Base-by-base conservation (phyloP, 2,888 invertebrate species). In the Eristalis intricaria region DNA sequence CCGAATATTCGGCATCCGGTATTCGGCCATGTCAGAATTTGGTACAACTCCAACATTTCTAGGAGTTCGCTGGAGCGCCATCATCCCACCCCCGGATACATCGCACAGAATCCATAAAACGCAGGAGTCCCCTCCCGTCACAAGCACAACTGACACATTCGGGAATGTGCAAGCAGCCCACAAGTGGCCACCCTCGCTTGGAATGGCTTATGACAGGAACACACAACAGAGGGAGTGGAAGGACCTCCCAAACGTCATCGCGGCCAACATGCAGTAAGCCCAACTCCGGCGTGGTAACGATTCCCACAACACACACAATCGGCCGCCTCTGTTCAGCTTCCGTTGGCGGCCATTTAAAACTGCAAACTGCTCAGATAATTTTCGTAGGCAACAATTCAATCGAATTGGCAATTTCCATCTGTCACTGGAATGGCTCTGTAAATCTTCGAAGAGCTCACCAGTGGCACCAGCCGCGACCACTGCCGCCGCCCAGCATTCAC, bases 391-490 rank as follows among this genome's bases (percentile, higher is more conserved):
- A 84, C 87, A 84, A 87, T 87, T 87, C 87, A 87, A 87, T 87
- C 75, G 87, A 87, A 87, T 87, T 87, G 87, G 79, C 87, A 87
- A 87, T 87, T 87, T 87, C 87, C 87, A 87, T 87, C 87, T 84
- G 84, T 87, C 79, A 84, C 84, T 60, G 71, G 79, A 87, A 87
- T 87, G 75, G 75, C 79, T 69, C 84, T 84, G 87, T 87, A 87
- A 87, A 87, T 87, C 87, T 87, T 87, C 75, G 78, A 64, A 77
- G 82, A 77, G 83, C 83, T 60, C 60, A 23, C 11, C 70, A 60
- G 38, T 56, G 35, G 74, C 77, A 22, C 73, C 77, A 29, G 64
- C 77, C 64, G 50, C 35, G 38, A 73, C 56, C 1, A 29, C 29
- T 2, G 61, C 32, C 5, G 10, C 19, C 35, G 35, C 60, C 23